A percentile compares a stretch with the other conserved stretches of the same genome.
Conservation (phyloP, 2,888 invertebrate species). For the Acronicta aceris region DNA sequence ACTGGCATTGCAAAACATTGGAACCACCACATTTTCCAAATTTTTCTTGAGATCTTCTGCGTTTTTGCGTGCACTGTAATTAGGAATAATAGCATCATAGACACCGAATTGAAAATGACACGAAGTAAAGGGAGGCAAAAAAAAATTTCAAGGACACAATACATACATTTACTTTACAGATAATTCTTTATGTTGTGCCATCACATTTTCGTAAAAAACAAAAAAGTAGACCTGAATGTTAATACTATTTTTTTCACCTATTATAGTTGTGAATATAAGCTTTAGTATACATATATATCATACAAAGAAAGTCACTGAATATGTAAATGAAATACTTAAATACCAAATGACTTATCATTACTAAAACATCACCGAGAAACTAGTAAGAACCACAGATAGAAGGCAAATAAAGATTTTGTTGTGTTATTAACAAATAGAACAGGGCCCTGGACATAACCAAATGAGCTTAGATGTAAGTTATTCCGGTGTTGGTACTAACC, state of each 20-base stretch:
- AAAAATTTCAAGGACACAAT: constrained; percentile 20
- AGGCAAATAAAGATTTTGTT: constrained; percentile 15
- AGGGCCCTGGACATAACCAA: constrained; percentile 36
- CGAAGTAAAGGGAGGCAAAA: constrained; percentile 64
- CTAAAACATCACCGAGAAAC: constrained; percentile 28
- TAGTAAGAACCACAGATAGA: constrained; percentile 37
- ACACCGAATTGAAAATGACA: constrained; percentile 79
- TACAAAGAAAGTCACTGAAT: constrained; percentile 6
- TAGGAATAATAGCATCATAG: constrained; percentile 89
- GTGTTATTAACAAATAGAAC: constrained; percentile 39
- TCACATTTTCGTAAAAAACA: constrained; percentile 7
- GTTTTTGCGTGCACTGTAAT: constrained; percentile 97
- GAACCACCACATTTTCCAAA: constrained; percentile 98
- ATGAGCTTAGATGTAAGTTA: constrained; percentile 33
- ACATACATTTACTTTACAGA: constrained; percentile 22
- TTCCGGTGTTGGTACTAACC: constrained; percentile 90
- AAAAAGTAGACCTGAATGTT: constrained; percentile 25
- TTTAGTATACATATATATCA: constrained; percentile 7
- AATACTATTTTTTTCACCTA: constrained; percentile 18
- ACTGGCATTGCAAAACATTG: constrained; percentile 98
- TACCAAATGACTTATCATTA: constrained; percentile 12
- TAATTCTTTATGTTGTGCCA: constrained; percentile 20
- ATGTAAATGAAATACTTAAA: constrained; percentile 16
- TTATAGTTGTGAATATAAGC: constrained; percentile 14
- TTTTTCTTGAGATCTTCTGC: constrained; percentile 97